A percentile compares a stretch with the other conserved stretches of the same genome.
These are phyloP conservation scores for Caenorhabditis becei DNA, from an alignment of 2,888 invertebrate genomes.

Conservation along the genomic window DNA sequence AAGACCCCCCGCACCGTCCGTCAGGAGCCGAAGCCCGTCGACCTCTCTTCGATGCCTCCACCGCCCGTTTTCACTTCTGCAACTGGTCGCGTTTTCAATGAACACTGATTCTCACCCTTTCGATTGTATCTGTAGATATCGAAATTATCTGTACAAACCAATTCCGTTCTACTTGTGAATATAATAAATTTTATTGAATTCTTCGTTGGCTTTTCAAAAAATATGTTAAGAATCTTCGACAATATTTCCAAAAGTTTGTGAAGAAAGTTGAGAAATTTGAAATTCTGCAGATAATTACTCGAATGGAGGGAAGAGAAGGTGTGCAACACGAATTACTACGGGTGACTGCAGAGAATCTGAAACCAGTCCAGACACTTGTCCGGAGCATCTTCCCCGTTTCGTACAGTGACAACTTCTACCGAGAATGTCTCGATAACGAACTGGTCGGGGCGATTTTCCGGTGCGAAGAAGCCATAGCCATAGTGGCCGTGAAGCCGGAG, in stretches of 20 bases:
- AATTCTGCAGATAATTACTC: background rate
- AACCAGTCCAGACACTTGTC: slow-evolving; percentile 29
- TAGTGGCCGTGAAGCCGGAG: slow-evolving; percentile 58
- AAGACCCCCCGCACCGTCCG: background rate
- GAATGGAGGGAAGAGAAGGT: slow-evolving; percentile 23
- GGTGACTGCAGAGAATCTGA: slow-evolving; percentile 41
- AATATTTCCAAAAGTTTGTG: background rate
- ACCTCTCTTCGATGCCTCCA: slow-evolving; percentile 22
- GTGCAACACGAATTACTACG: slow-evolving; percentile 19
- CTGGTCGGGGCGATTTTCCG: slow-evolving; percentile 34
- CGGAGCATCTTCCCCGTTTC: slow-evolving; percentile 54
- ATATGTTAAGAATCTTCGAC: background rate
- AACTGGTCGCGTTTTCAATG: slow-evolving; percentile 30
- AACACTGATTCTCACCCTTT: slow-evolving; percentile 4
- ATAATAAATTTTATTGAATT: slow-evolving; percentile 11
- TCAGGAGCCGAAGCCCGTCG: slow-evolving; percentile 21
- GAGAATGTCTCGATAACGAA: slow-evolving; percentile 53
- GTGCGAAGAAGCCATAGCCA: slow-evolving; percentile 51
- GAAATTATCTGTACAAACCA: slow-evolving; percentile 30
- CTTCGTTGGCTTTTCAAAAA: background rate
- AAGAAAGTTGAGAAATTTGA: background rate
- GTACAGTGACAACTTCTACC: slow-evolving; percentile 58
- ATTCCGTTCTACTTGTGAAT: slow-evolving; percentile 12
- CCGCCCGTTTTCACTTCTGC: slow-evolving; percentile 49
- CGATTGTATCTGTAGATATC: background rate